phyloP scores from a whole-genome alignment of 2,113 vertebrate genomes.

The Oreochromis aureus region DNA sequence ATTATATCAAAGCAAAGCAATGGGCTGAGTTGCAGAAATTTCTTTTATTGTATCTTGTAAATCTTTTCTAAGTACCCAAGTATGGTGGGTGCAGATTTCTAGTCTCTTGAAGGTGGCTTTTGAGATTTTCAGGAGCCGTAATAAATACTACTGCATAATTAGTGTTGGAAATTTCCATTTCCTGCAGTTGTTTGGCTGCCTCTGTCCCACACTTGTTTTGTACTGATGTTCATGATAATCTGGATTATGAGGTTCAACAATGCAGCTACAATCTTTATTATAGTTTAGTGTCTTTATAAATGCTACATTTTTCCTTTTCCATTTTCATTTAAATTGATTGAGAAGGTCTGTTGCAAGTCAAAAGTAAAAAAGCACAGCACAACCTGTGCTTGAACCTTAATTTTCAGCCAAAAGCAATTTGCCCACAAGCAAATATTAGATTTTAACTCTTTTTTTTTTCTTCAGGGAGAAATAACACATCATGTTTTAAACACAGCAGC shows the following conservation, averaged over 20 bases:
- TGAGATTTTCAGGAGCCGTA: not conserved
- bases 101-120: not conserved
- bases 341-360: not conserved
- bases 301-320: rapidly evolving
- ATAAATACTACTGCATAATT: not conserved
- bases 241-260: not conserved
- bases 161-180: not conserved
- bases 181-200: not conserved
- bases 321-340: not conserved
- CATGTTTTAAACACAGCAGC: not conserved
- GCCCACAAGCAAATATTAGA: not conserved
- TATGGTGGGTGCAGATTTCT: not conserved
- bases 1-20: not conserved
- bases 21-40: not conserved
- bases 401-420: not conserved
- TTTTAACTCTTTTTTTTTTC: not conserved
- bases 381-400: not conserved
- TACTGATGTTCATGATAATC: not conserved
- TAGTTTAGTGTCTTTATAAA: not conserved
- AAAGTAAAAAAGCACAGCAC: not conserved
- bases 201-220: not conserved
- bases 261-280: not conserved
- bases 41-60: not conserved
- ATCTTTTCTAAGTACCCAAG: not conserved
- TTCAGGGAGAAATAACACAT: not conserved